Conservation (phyloP, 2,888 invertebrate species). For the Acleris cristana region DNA sequence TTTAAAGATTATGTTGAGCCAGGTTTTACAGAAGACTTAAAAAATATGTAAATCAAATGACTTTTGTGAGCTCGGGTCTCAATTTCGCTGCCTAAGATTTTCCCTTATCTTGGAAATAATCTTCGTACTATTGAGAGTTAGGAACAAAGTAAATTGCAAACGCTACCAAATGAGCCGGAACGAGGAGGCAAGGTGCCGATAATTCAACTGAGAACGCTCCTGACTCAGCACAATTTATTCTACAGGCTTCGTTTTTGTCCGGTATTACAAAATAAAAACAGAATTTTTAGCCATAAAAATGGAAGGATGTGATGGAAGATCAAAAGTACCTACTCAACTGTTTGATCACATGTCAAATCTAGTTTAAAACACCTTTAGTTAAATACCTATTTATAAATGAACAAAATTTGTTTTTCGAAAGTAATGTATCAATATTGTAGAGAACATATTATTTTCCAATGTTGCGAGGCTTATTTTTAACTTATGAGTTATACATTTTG, state of each 20-base stretch:
- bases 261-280: slow-evolving; percentile 59
- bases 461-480: no score
- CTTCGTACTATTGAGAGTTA: slow-evolving; percentile 37
- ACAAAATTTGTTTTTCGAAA: no score
- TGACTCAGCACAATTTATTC: slow-evolving; percentile 66
- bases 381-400: no score
- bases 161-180: slow-evolving; percentile 68
- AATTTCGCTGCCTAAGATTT: slow-evolving; percentile 25
- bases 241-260: slow-evolving; percentile 60
- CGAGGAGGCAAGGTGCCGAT: slow-evolving; percentile 64
- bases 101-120: slow-evolving; percentile 29
- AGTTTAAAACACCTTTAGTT: no score
- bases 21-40: neutral
- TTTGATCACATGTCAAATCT: neutral
- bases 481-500: no score
- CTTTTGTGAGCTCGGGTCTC: slow-evolving; percentile 4
- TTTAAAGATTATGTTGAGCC: no score
- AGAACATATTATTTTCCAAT: no score
- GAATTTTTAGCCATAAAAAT: slow-evolving; percentile 42
- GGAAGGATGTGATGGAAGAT: slow-evolving; percentile 22
- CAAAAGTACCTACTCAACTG: neutral
- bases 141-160: slow-evolving; percentile 61
- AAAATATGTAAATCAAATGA: slow-evolving; percentile 20
- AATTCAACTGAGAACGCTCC: slow-evolving; percentile 62
- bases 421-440: no score